Conservation (phyloP, 2,888 invertebrate genomes). For the Caenorhabditis sinica region DNA sequence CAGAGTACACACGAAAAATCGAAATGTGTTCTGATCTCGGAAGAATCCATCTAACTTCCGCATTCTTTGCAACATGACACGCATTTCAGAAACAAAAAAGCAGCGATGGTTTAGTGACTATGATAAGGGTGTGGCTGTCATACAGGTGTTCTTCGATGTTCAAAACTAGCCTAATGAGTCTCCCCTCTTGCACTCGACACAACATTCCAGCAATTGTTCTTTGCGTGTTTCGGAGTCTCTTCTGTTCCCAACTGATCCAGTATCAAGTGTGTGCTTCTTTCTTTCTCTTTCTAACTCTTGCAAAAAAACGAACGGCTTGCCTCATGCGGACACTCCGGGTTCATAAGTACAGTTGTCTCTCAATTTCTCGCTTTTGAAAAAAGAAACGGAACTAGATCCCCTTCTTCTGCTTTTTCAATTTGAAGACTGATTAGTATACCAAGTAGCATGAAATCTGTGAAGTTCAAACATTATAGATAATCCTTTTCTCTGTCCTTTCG, state of each 20-base stretch:
- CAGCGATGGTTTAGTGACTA: slow-evolving; percentile 32
- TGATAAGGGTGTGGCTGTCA: slow-evolving; percentile 39
- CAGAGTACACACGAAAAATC: too few species aligned
- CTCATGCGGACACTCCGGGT: slow-evolving; percentile 46
- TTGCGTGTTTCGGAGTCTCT: slow-evolving; percentile 54
- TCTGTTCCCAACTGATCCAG: slow-evolving; percentile 46
- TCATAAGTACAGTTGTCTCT: slow-evolving; percentile 49
- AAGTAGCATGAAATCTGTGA: slow-evolving; percentile 51
- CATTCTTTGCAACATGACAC: slow-evolving; percentile 24
- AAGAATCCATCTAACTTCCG: slow-evolving; percentile 12
- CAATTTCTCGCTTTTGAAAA: not conserved
- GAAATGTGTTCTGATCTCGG: slow-evolving; percentile 18
- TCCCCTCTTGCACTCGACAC: slow-evolving; percentile 35
- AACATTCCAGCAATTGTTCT: slow-evolving; percentile 62
- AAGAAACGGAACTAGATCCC: slow-evolving; percentile 12
- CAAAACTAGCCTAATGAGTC: slow-evolving; percentile 37
- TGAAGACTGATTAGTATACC: slow-evolving; percentile 40
- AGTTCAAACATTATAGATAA: slow-evolving; percentile 63
- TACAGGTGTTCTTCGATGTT: slow-evolving; percentile 58
- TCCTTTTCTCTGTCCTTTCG: slow-evolving; percentile 22
- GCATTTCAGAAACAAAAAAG: slow-evolving; percentile 10
- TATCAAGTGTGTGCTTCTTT: slow-evolving; percentile 55
- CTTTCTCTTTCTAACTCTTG: not conserved
- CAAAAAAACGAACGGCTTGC: slow-evolving; percentile 52
- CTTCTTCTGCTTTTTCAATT: not conserved